Base-by-base conservation (phyloP, 2,888 invertebrate species). In the Falcaria lacertinaria region DNA sequence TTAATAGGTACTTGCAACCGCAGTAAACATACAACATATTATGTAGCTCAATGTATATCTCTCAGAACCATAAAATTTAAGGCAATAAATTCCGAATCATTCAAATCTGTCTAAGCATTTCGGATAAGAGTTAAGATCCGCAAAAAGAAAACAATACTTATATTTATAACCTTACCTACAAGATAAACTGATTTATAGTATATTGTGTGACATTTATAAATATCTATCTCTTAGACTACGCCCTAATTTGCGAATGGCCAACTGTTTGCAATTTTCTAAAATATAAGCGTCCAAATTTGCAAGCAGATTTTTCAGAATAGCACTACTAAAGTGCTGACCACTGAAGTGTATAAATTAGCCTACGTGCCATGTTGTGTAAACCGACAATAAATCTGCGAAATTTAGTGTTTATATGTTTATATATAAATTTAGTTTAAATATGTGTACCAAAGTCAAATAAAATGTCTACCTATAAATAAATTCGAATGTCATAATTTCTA, bases 41-140 rank as follows among this genome's bases (percentile, higher is more conserved):
- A 28, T 11, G 11, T 28, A 28, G 28, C 8, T 28, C 2, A 1
- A 8, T 28, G 11, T 8, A 2, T 11, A 28, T 7, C 22, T 22
- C 1, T 5, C 28, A 28, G 28, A 28, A 28, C 11, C 28, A 28
- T 28, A 28, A 28, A 28, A 11, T 28, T 2, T 3, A 28, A 28
- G 11, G 28, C 28, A 11, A 28, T 28, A 7, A 28, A 28, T 28
- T 28, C 28, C 11, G 28, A 41, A 38, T 44, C 43, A 40, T 28
- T 44, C 39, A 41, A 38, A 36, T 44, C 39, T 41, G 34, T 43
- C 38, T 41, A 33, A 34, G 34, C 37, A 28, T 34, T 19, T 34
- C 48, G 34, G 17, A 41, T 43, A 46, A 48, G 44, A 41, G 38
- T 42, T 42, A 43, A 13, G 17, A 40, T 17, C 13, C 8, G 37